Percentiles rank a stretch among this genome's conserved stretches.
Evolutionary conservation across 1,140 invertebrate genomes (phyloP).

Genomic region (Patella vulgata): DNA sequence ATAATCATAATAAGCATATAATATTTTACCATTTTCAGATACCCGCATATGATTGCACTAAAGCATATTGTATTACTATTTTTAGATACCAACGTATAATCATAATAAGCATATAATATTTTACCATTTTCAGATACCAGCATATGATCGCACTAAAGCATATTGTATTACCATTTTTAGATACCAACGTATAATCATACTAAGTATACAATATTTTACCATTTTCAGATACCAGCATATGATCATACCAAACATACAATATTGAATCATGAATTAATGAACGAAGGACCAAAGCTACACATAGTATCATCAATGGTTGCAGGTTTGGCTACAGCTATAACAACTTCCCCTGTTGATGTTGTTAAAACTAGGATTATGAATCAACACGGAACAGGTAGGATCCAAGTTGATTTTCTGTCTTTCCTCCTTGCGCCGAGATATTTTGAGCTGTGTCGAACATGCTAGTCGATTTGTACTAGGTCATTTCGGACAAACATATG

Average conservation of each 20-base stretch:
- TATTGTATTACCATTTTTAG: too few species aligned
- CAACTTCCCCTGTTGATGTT: conserved; percentile 54
- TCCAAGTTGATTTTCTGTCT: neutral
- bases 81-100: too few species aligned
- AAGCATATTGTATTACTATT: too few species aligned
- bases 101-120: too few species aligned
- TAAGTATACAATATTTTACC: neutral
- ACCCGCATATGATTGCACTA: too few species aligned
- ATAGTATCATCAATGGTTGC: conserved; percentile 47
- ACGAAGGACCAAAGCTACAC: conserved; percentile 43
- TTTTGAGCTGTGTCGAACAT: neutral
- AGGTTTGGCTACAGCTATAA: conserved; percentile 44
- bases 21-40: too few species aligned
- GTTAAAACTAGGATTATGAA: conserved; percentile 54
- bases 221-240: conserved; percentile 47
- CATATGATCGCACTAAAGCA: conserved; percentile 53
- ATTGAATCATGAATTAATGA: conserved; percentile 39
- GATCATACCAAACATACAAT: conserved; percentile 50
- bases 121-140: conserved; percentile 39
- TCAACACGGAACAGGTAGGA: conserved; percentile 37
- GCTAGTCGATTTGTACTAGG: neutral
- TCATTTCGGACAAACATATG: too few species aligned
- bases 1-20: too few species aligned
- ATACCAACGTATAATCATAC: too few species aligned
- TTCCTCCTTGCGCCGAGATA: neutral